A percentile compares a stretch with the other conserved stretches of the same genome.
Evolutionary conservation across 2,888 invertebrate genomes (phyloP).

Genomic region (Cephonodes hylas): DNA sequence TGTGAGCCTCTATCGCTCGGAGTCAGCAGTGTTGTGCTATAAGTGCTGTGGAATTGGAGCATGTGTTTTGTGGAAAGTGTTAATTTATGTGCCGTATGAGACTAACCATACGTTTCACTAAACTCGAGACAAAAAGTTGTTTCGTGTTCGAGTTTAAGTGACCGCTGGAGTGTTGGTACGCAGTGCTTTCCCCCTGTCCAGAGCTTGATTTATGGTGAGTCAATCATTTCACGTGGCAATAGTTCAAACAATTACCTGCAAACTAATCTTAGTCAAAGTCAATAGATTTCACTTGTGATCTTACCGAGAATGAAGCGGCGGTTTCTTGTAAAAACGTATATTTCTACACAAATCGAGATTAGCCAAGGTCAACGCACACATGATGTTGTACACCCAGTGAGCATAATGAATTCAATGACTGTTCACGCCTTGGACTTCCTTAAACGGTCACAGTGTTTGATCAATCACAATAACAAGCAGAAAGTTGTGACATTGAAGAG

Average conservation of each 20-base stretch:
- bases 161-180: constrained; percentile 64
- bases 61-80: constrained; percentile 71
- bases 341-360: background rate
- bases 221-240: constrained; percentile 36
- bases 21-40: constrained; percentile 66
- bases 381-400: constrained; percentile 33
- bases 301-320: background rate
- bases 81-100: constrained; percentile 57
- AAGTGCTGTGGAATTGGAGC: constrained; percentile 69
- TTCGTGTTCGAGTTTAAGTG: constrained; percentile 67
- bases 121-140: constrained; percentile 65
- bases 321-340: background rate
- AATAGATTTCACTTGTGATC: constrained; percentile 11
- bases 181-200: constrained; percentile 61
- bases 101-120: constrained; percentile 65
- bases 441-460: constrained; percentile 38
- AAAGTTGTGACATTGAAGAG: constrained; percentile 11
- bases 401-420: constrained; percentile 50
- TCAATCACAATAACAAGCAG: constrained; percentile 2
- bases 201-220: constrained; percentile 70
- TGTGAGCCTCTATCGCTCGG: constrained; percentile 66
- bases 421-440: constrained; percentile 38
- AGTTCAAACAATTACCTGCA: constrained; percentile 17
- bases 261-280: constrained; percentile 20
- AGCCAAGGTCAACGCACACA: constrained; percentile 33